Base-by-base conservation (phyloP, 2,113 vertebrate genomes). In the Pelodiscus sinensis region DNA sequence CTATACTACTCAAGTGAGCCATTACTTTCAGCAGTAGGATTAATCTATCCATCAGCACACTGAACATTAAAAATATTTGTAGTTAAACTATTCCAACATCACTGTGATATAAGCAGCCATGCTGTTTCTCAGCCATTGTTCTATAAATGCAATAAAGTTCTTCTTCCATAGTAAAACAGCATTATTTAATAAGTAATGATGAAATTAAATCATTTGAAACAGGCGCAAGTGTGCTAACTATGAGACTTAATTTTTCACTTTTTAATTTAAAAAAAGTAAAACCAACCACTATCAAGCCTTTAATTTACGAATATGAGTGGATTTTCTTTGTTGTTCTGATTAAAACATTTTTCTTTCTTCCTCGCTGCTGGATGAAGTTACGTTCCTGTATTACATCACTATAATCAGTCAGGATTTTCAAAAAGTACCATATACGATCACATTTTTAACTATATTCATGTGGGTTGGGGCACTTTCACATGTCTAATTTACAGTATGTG, bases 211-310 rank as follows among this genome's bases (percentile, higher is more conserved):
- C 2, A 86, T 68, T 21, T 89, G 73, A 95, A 95, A 83, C 52
- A 93, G 81, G 91, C 94, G 60, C 92, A 92, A 95, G 82, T 22
- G 8, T 80, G 88, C 79, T 85, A 95, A 87, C 14, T 56, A 86
- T 2, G 24, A 86, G 92, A 80, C 60, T 93, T 95, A 87, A 85
- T 60, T 95, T 96, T 96, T 94, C 93, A 94, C 58, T 79, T 97
- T 94, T 96, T 93, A 90, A 97, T 96, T 96, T 93, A 94, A 95
- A 97, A 94, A 92, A 79, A 68, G 86, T 90, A 93, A 88, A 93
- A 91, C n/a, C 31, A 55, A 22, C 56, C 88, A 78, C 88, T 88
- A 62, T 78, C 52, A 12, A 54, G 52, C 50, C 35, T 77, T 73
- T 71, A 77, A 81, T n/a, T 71, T 62, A 94, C 1, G 12, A 25